Evolutionary conservation across 2,888 invertebrate genomes (phyloP), one percentile per base, ranked within the genome.

Genomic region (Phyllotreta cruciferae): DNA sequence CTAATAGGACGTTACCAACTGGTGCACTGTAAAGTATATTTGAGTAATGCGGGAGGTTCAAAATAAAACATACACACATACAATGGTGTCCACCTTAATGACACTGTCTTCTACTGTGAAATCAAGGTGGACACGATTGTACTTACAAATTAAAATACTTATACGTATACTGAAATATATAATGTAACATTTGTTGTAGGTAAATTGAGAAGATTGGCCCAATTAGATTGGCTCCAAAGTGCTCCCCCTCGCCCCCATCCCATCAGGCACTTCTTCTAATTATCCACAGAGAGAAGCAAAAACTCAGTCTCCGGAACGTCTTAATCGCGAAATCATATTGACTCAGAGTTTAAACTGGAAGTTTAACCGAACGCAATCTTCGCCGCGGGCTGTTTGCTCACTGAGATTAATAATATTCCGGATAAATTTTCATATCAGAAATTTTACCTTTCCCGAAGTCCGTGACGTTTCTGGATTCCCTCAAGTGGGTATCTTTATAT

Each of bases 361-460:
- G 53, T 60, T 56, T 56, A 62, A 56, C 56, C 53, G 56, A 66
- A 60, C 47, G 60, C 54, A 49, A 65, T 65, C 62, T 57, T 57
- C 50, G 53, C 66, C 62, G 62, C 64, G 62, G 66, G 66, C 62
- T 49, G 61, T 67, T 66, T 67, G 53, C 66, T 62, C 58, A 47
- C 45, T 37, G 39, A 65, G 62, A 67, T 67, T 67, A 64, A 62
- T 67, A 67, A 61, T 61, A 71, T 73, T 66, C 66, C 56, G 60
- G 65, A 65, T 62, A 69, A 70, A 61, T 55, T 54, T 49, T 49
- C 49, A 47, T 14, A 47, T 47, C 14, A 47, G 24, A 13, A 14
- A 47, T 47, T 47, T 47, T 47, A 24, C 24, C 24, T 24, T 24
- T 24, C 24, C 4, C 24, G 24, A 24, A 24, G 24, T 24, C 24